Percentiles rank a stretch among this genome's conserved stretches.
Evolutionary conservation across 2,113 vertebrate species (phyloP).

Genomic region (Chaenogobius annularis): DNA sequence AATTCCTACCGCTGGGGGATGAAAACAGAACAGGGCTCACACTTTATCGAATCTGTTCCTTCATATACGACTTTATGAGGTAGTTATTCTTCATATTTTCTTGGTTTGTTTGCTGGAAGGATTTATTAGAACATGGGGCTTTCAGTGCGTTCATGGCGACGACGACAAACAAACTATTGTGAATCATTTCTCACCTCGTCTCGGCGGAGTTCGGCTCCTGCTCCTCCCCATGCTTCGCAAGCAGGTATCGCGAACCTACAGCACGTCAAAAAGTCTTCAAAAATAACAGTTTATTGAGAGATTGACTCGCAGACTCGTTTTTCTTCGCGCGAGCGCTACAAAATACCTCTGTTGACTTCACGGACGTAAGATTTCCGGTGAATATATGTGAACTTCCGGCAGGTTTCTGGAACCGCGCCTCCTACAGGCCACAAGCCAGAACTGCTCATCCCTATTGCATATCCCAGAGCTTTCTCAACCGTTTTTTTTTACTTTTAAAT

Average conservation of each 20-base stretch:
- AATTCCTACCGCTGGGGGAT: no score
- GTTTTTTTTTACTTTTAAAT: no score
- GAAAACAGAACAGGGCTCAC: no score
- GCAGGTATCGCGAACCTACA: background rate
- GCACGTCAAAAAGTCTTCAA: background rate
- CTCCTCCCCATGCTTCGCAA: constrained; percentile 72
- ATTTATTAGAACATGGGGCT: background rate
- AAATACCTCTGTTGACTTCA: background rate
- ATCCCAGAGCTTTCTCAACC: no score
- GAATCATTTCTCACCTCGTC: constrained; percentile 67
- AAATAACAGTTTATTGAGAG: background rate
- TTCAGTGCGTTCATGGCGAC: background rate
- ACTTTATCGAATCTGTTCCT: no score
- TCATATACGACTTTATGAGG: background rate
- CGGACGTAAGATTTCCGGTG: background rate
- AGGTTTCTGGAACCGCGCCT: background rate
- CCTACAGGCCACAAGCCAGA: constrained; percentile 12
- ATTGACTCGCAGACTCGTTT: background rate
- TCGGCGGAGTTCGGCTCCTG: constrained; percentile 72
- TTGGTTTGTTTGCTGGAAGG: background rate
- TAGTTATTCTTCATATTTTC: background rate
- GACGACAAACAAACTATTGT: background rate
- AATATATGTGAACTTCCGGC: constrained; percentile 20
- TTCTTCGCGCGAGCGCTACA: background rate
- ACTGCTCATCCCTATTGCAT: no score